Conservation (phyloP, 2,797 vertebrate species). For the Caiman crocodilus region DNA sequence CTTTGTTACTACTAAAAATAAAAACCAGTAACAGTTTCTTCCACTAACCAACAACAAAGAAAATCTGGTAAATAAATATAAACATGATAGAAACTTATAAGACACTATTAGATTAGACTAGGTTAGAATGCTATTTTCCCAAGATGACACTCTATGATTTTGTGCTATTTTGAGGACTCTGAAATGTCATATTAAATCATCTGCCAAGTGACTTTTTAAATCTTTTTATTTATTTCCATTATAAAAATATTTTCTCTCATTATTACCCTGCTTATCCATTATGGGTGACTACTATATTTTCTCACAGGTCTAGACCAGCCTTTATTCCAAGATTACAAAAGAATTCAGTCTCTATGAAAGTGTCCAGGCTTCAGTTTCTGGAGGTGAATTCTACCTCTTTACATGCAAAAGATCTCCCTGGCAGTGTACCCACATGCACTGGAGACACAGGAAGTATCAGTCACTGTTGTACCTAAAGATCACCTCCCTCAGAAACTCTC, state of each 20-base stretch:
- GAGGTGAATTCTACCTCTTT: neutral
- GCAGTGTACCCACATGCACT: neutral
- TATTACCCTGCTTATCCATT: neutral
- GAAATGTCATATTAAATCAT: neutral
- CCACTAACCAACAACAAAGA: neutral
- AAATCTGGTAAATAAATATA: neutral
- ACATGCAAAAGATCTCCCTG: neutral
- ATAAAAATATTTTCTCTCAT: neutral
- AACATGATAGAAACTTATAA: neutral
- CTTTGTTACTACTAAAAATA: too few relatives aligned
- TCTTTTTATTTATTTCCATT: neutral
- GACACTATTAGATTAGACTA: too few relatives aligned
- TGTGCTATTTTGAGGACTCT: neutral
- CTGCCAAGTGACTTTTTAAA: neutral
- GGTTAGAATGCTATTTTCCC: too few relatives aligned
- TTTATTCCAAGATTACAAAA: neutral
- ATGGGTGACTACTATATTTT: neutral
- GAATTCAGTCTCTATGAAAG: neutral
- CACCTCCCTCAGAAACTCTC: neutral
- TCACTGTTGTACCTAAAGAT: neutral
- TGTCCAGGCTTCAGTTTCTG: neutral
- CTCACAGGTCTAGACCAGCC: neutral
- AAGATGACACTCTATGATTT: rapidly evolving
- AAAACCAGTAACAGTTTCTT: neutral
- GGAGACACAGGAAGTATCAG: neutral